Conservation (phyloP, 92 coral and sea anemone species). For the Montipora capitata region DNA sequence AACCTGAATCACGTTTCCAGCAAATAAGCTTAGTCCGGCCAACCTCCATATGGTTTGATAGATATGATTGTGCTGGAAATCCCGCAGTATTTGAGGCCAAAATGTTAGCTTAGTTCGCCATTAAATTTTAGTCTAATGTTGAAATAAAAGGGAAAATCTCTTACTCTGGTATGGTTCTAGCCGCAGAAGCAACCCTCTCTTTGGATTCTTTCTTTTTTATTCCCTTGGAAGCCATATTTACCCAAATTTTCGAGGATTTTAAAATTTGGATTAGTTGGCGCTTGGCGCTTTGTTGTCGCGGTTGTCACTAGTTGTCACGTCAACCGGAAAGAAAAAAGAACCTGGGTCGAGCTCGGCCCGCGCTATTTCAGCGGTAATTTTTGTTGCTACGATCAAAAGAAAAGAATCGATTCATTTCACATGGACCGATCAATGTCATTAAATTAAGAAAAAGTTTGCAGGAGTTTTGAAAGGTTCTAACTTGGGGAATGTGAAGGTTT, state of each 20-base stretch:
- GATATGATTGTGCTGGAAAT: too few relatives aligned
- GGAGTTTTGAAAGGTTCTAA: too few relatives aligned
- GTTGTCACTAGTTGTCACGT: conserved; percentile 66
- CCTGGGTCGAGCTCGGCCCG: conserved; percentile 3
- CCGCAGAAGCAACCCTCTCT: conserved; percentile 96
- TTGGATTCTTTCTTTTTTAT: conserved; percentile 99
- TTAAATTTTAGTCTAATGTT: neutral
- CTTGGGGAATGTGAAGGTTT: neutral
- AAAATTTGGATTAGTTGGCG: conserved; percentile 5
- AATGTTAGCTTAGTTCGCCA: neutral
- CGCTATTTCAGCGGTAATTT: conserved; percentile 35
- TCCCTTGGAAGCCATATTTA: conserved; percentile 95
- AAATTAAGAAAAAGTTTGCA: too few relatives aligned
- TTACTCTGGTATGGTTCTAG: conserved; percentile 93
- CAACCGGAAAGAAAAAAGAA: conserved; percentile 6
- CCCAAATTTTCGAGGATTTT: conserved; percentile 21
- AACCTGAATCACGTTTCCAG: too few relatives aligned
- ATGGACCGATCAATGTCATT: too few relatives aligned
- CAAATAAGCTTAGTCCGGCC: too few relatives aligned
- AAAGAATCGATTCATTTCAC: neutral
- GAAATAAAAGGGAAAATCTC: conserved; percentile 25
- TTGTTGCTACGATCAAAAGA: conserved; percentile 34
- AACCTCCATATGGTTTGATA: too few relatives aligned
- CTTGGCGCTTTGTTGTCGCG: neutral
- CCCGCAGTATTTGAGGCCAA: neutral